Evolutionary conservation across 2,888 invertebrate genomes (phyloP).

Genomic region (Pyrochroa serraticornis): DNA sequence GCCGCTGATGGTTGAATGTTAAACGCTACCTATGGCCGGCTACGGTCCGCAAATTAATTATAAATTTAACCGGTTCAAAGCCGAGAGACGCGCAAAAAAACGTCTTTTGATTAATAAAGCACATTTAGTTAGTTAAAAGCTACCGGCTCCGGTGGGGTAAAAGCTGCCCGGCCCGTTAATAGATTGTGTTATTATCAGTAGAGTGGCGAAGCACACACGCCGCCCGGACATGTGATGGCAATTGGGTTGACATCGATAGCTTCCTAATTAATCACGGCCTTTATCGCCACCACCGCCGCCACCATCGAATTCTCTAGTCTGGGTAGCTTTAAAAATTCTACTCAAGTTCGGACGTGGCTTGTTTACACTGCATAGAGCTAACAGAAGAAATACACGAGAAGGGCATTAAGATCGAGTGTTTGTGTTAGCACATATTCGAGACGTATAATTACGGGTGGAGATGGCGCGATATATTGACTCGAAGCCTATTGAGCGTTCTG

Average conservation of each 20-base stretch:
- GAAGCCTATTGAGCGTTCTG: slow-evolving; percentile 4
- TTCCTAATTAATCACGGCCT: slow-evolving; percentile 4
- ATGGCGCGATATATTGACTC: slow-evolving; percentile 31
- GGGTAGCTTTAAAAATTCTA: no score
- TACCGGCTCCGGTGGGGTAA: slow-evolving; percentile 4
- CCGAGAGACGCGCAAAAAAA: slow-evolving; percentile 10
- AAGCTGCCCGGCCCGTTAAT: slow-evolving; percentile 1
- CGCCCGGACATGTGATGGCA: slow-evolving; percentile 5
- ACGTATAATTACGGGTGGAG: slow-evolving; percentile 33
- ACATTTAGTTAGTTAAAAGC: slow-evolving; percentile 21
- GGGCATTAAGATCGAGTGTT: slow-evolving; percentile 37
- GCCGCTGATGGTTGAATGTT: no score
- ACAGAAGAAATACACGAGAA: slow-evolving; percentile 37
- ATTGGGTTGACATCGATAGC: slow-evolving; percentile 16
- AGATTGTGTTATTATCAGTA: slow-evolving; percentile 18
- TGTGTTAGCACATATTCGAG: slow-evolving; percentile 29
- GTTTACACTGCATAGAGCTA: slow-evolving; percentile 14
- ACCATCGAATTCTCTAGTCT: background rate
- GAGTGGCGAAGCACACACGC: slow-evolving; percentile 12
- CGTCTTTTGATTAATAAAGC: slow-evolving; percentile 16
- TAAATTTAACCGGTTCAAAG: slow-evolving; percentile 13
- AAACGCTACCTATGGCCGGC: no score
- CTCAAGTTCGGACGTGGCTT: slow-evolving; percentile 6
- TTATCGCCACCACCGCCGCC: background rate
- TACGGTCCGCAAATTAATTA: slow-evolving; percentile 12